Conservation (phyloP, 1,140 invertebrate genomes). For the Formica exsecta region DNA sequence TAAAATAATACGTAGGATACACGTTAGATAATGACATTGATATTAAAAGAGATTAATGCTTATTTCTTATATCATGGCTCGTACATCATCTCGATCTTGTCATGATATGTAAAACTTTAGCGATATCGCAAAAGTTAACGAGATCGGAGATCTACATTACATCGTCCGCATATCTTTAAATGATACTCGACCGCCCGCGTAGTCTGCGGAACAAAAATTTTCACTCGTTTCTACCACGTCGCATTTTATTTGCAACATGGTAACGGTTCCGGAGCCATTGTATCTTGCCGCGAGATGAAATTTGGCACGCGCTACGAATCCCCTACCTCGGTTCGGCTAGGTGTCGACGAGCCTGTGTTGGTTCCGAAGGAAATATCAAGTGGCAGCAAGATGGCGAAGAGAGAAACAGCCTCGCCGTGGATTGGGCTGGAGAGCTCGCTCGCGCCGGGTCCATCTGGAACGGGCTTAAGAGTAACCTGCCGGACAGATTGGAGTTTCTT, state of each 20-base stretch:
- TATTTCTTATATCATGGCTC: neutral
- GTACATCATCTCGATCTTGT: neutral
- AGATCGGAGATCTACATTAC: neutral
- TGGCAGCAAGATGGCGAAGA: constrained; percentile 69
- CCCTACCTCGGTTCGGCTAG: constrained; percentile 12
- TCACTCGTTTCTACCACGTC: constrained; percentile 22
- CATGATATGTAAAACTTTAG: neutral
- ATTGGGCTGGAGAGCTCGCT: constrained; percentile 64
- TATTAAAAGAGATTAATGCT: neutral
- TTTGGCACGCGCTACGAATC: constrained; percentile 59
- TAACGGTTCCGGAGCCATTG: constrained; percentile 41
- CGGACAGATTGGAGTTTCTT: constrained; percentile 84
- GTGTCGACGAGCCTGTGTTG: constrained; percentile 68
- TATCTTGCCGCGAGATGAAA: constrained; percentile 56
- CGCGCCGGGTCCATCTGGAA: constrained; percentile 81
- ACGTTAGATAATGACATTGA: neutral
- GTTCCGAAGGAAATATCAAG: constrained; percentile 74
- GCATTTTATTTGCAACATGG: constrained; percentile 50
- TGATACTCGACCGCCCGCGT: neutral
- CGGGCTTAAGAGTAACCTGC: constrained; percentile 79
- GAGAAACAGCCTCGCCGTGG: constrained; percentile 67
- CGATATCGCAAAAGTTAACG: neutral
- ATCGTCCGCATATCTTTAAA: neutral
- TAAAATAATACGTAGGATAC: constrained; percentile 1
- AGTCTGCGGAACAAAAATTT: constrained; percentile 6